phyloP scores from a whole-genome alignment of 1,140 invertebrate genomes.

The Augochlora pura region DNA sequence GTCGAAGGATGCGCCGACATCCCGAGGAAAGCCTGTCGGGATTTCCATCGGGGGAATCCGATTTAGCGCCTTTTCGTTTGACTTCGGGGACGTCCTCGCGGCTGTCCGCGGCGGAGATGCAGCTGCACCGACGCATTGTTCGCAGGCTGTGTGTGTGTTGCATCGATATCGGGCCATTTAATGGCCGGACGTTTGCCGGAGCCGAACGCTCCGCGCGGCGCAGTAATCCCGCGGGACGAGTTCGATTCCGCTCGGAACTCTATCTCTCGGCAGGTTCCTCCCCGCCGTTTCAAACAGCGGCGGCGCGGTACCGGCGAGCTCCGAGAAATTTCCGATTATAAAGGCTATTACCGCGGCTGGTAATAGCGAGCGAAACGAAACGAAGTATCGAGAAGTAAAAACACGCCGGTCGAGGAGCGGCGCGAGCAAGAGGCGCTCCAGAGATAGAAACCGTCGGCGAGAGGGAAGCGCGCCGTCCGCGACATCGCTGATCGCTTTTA shows the following conservation, averaged over 20 bases:
- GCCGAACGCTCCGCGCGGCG: conserved; percentile 7
- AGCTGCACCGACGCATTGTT: neutral
- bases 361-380: conserved; percentile 39
- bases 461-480: neutral
- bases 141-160: neutral
- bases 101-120: neutral
- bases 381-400: conserved; percentile 39
- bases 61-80: conserved; percentile 7
- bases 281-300: conserved; percentile 2
- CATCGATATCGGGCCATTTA: conserved; percentile 42
- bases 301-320: conserved; percentile 15
- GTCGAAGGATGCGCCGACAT: conserved; percentile 4
- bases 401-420: conserved; percentile 1
- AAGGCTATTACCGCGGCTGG: conserved; percentile 70
- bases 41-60: neutral
- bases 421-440: neutral
- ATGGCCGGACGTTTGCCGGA: conserved; percentile 27
- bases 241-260: conserved; percentile 15
- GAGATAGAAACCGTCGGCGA: neutral
- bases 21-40: neutral
- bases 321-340: conserved; percentile 73
- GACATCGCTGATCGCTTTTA: neutral
- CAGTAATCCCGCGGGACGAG: conserved; percentile 30
- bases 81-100: neutral
- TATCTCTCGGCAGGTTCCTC: neutral